Evolutionary conservation across 2,797 vertebrate genomes (phyloP).

Genomic region (Sebastes trivittatus): DNA sequence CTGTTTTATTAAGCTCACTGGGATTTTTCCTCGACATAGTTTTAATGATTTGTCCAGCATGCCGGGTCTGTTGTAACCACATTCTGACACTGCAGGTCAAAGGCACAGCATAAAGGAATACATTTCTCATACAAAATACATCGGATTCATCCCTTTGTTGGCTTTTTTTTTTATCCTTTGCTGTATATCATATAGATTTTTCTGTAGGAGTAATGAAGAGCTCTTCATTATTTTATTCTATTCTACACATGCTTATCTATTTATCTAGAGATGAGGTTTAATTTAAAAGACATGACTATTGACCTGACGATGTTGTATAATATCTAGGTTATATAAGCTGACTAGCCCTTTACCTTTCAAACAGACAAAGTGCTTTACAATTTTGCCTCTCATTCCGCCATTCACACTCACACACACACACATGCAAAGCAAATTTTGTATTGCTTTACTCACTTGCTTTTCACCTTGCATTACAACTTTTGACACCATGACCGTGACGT

Average conservation of each 20-base stretch:
- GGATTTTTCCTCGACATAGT: constrained; percentile 63
- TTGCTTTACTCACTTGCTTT: background rate
- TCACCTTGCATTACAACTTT: background rate
- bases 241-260: background rate
- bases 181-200: constrained; percentile 26
- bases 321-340: background rate
- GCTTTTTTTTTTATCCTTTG: constrained; percentile 26
- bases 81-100: constrained; percentile 47
- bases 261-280: background rate
- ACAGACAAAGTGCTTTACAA: background rate
- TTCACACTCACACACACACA: background rate
- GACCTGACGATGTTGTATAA: background rate
- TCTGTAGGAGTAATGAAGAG: background rate
- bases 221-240: constrained; percentile 6
- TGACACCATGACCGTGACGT: too few relatives aligned
- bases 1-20: constrained; percentile 78
- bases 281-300: background rate
- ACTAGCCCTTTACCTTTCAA: background rate
- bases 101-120: constrained; percentile 48
- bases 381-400: background rate
- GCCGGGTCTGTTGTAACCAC: constrained; percentile 38
- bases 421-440: background rate
- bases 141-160: constrained; percentile 43
- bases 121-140: constrained; percentile 46
- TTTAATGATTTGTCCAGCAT: constrained; percentile 73